Base-by-base conservation (phyloP, 2,797 vertebrate species). In the Enteromius paludinosus region DNA sequence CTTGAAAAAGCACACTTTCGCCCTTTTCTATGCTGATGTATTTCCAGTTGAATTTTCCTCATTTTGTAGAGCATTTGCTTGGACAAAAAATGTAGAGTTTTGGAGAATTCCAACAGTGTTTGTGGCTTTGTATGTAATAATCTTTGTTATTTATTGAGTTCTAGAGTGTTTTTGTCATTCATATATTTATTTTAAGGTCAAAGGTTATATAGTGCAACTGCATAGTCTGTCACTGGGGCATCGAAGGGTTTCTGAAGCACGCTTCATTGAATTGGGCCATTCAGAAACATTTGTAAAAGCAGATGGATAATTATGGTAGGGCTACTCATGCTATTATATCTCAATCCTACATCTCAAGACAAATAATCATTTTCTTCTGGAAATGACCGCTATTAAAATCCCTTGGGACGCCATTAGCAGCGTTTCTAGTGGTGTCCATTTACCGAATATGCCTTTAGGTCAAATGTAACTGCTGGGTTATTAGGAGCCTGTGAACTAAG, bases 341-440 rank as follows among this genome's bases (percentile, higher is more conserved):
- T 33, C 25, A 77, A 45, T 14, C 30, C 38, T 30, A 30, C 10
- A 0, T 38, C 38, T 45, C 41, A 47, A 64, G 25, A 77, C 25
- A 64, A 77, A 74, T 74, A 33, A 64, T 47, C 0, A 33, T 65
- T 23, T 78, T 65, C 28, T 65, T 49, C 45, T 23, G 14, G 7
- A 78, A 78, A 78, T 64, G 3, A 47, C 41, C 3, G 5, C 14
- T 65, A 78, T 78, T 78, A 35, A 25, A 78, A 49, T 66, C 54
- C 54, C 15, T 14, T 1, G 28, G 66, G 54, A 61, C 0, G 43
- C 78, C 25, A 71, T 71, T 54, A 74, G 70, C 30, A 73, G 79
- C 2, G 0, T 30, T 52, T 54, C 45, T 52, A 35, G 59, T n/a
- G 64, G 59, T 66, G 15, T 64, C 30, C 43, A 65, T 41, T 78